Evolutionary conservation across 2,113 vertebrate species (phyloP).

Genomic region (Chamaetylas fuelleborni): DNA sequence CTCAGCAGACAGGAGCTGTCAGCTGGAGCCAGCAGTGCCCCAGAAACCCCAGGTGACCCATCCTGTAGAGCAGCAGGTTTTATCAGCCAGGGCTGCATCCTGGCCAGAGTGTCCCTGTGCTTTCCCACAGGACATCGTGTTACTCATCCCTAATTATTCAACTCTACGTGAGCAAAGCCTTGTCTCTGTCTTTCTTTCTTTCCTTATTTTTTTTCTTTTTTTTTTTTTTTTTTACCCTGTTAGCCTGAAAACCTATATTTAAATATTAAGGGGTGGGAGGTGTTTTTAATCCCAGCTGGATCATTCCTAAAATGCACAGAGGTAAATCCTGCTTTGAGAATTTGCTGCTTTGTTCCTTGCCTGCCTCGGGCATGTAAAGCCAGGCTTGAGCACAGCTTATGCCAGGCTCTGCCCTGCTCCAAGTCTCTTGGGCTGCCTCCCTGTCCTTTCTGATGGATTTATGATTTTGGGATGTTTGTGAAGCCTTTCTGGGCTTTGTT

Average conservation of each 20-base stretch:
- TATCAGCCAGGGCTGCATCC: neutral
- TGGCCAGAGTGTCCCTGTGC: neutral
- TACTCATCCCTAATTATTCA: slow-evolving; percentile 33
- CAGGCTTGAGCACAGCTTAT: neutral
- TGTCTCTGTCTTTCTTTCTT: neutral
- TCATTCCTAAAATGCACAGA: slow-evolving; percentile 27
- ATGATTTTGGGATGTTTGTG: neutral
- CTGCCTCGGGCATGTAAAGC: neutral
- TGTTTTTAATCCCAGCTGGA: neutral
- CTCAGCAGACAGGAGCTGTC: neutral
- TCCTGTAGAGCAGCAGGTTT: neutral
- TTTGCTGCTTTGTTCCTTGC: neutral
- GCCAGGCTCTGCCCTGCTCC: neutral
- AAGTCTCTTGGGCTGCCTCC: rapidly evolving
- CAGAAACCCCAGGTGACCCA: neutral
- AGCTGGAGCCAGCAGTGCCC: neutral
- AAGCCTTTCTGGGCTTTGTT: neutral
- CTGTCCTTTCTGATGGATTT: neutral
- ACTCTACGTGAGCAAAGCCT: slow-evolving; percentile 21
- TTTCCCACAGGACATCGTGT: neutral
- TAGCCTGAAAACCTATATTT: slow-evolving; percentile 49
- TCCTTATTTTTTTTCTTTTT: neutral
- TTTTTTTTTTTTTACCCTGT: neutral
- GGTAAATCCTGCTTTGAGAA: neutral
- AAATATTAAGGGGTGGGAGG: slow-evolving; percentile 20